phyloP scores from a whole-genome alignment of 2,113 vertebrate species.

The Strigops habroptila region DNA sequence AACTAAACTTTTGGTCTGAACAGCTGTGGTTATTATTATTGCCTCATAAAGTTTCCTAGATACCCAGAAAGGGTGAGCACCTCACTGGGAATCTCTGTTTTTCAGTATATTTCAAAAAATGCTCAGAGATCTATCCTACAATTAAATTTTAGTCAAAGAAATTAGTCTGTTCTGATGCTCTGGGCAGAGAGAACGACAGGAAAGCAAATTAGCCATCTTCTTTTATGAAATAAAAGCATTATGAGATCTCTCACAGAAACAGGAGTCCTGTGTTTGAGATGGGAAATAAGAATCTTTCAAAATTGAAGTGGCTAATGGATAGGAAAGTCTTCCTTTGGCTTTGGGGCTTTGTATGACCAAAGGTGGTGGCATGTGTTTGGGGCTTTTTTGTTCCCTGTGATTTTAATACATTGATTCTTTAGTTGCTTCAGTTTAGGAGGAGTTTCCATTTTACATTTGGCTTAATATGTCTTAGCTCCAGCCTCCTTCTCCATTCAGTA shows the following conservation, averaged over 20 bases:
- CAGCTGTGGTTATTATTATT: background rate
- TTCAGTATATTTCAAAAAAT: background rate
- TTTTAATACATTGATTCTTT: background rate
- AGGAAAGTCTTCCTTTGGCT: background rate
- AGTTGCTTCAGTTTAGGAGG: background rate
- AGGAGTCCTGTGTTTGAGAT: background rate
- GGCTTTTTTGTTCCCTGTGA: background rate
- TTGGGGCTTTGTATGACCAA: background rate
- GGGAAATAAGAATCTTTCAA: background rate
- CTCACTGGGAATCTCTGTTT: background rate
- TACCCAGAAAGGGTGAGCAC: background rate
- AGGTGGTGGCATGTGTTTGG: background rate
- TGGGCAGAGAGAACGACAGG: background rate
- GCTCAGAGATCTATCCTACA: background rate
- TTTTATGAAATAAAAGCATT: background rate
- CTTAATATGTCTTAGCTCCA: background rate
- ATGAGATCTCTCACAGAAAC: background rate
- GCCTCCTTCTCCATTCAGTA: background rate
- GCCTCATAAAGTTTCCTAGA: background rate
- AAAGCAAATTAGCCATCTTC: background rate
- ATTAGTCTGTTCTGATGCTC: background rate
- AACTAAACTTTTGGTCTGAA: background rate
- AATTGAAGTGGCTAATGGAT: background rate
- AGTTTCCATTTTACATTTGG: background rate
- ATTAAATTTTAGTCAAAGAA: background rate